Conservation (phyloP, 1,140 invertebrate genomes). For the Charaxes varanes region DNA sequence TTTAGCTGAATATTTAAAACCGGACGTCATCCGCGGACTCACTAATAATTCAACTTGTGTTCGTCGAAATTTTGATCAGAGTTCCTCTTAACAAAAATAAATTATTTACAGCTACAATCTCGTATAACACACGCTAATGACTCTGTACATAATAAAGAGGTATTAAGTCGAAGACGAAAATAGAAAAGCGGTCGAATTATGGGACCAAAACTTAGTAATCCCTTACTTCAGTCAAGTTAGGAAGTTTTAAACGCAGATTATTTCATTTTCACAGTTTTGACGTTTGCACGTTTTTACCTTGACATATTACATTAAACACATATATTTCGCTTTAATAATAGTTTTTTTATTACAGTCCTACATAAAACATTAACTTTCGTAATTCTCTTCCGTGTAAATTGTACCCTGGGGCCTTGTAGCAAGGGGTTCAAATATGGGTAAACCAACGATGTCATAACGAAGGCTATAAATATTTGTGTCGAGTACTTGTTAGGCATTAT, state of each 20-base stretch:
- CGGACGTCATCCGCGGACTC: background rate
- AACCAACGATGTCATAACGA: background rate
- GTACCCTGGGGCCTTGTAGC: background rate
- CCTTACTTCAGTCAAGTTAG: no score
- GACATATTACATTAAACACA: background rate
- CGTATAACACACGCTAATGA: background rate
- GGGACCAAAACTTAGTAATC: no score
- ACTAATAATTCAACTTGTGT: slow-evolving; percentile 12
- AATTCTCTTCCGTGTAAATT: background rate
- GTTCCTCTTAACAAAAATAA: slow-evolving; percentile 3
- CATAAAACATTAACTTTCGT: background rate
- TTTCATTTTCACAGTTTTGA: no score
- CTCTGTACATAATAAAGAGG: slow-evolving; percentile 5
- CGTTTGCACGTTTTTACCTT: no score
- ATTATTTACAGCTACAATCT: slow-evolving; percentile 2
- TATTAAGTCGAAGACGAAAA: no score
- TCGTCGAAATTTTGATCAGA: slow-evolving; percentile 5
- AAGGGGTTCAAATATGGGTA: background rate
- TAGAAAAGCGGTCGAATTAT: no score
- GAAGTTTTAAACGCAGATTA: no score
- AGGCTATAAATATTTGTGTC: slow-evolving; percentile 12
- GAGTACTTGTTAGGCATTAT: slow-evolving; percentile 5
- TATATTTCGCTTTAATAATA: background rate
- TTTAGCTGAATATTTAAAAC: slow-evolving; percentile 12
- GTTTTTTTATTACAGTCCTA: background rate